Evolutionary conservation across 2,888 invertebrate genomes (phyloP).

Genomic region (Tuberolachnus salignus): DNA sequence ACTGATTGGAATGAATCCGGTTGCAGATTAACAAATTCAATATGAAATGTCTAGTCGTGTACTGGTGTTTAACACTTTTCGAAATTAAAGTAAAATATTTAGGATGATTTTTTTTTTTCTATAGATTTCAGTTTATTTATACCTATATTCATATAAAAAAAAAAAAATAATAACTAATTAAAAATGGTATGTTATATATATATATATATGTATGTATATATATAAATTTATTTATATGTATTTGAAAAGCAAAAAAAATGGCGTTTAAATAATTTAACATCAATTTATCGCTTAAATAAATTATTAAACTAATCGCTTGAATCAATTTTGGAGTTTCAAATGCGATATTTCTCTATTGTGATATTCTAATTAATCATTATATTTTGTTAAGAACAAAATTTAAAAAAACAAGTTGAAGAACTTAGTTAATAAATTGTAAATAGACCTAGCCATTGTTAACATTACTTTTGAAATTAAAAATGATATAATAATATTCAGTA

Average conservation of each 20-base stretch:
- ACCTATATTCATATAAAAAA: constrained; percentile 27
- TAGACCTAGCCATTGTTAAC: constrained; percentile 51
- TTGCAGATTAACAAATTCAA: constrained; percentile 43
- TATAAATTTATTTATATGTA: neutral
- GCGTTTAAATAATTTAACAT: constrained; percentile 44
- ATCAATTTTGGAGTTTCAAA: constrained; percentile 35
- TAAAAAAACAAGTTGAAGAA: constrained; percentile 25
- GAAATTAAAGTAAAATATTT: constrained; percentile 41
- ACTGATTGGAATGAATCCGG: neutral
- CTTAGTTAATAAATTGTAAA: constrained; percentile 46
- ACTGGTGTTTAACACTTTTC: constrained; percentile 43
- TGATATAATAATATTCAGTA: constrained; percentile 42
- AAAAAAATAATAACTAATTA: constrained; percentile 38
- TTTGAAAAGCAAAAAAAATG: neutral
- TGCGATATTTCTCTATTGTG: constrained; percentile 50
- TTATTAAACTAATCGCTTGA: constrained; percentile 52
- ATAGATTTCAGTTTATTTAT: constrained; percentile 47
- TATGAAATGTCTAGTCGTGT: constrained; percentile 53
- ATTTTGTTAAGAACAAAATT: constrained; percentile 54
- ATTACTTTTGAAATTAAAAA: constrained; percentile 39
- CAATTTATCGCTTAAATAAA: constrained; percentile 44
- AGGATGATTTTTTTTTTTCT: constrained; percentile 41
- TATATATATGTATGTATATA: constrained; percentile 41
- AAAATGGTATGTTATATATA: constrained; percentile 32
- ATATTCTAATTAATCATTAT: constrained; percentile 50